Evolutionary conservation across 2,113 vertebrate genomes (phyloP).

Genomic region (Paratilapia polleni): DNA sequence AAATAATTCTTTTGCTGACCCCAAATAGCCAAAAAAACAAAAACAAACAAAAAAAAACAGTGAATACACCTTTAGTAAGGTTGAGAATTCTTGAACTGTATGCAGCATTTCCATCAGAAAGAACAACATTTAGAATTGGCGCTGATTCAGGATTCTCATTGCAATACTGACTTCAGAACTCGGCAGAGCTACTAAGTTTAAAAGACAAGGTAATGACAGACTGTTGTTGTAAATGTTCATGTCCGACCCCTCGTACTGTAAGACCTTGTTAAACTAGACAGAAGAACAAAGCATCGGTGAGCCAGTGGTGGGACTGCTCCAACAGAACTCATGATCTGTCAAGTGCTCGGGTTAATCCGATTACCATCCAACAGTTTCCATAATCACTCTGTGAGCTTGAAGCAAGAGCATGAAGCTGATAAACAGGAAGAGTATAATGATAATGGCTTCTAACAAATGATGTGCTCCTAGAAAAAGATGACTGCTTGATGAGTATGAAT

Average conservation of each 20-base stretch:
- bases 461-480: conserved; percentile 38
- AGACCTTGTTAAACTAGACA: conserved; percentile 1
- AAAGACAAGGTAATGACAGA: conserved; percentile 1
- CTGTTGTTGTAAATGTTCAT: neutral
- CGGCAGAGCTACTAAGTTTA: neutral
- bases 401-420: conserved; percentile 39
- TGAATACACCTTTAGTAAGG: neutral
- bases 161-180: no score
- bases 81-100: neutral
- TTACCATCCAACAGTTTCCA: conserved; percentile 54
- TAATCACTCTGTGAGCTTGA: conserved; percentile 32
- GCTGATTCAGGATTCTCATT: neutral
- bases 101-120: no score
- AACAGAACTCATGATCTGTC: conserved; percentile 66
- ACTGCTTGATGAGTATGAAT: conserved; percentile 27
- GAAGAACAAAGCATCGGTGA: neutral
- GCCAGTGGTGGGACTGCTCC: conserved; percentile 19
- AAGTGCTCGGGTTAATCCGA: conserved; percentile 61
- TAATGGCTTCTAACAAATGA: conserved; percentile 54
- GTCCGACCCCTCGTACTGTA: neutral
- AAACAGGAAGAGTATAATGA: conserved; percentile 72
- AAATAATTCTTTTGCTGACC: neutral
- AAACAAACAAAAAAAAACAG: neutral
- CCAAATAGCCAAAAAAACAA: neutral
- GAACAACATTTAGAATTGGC: neutral